A percentile compares a stretch with the other conserved stretches of the same genome.
These are phyloP conservation scores for Borostomias antarcticus DNA, from an alignment of 2,797 vertebrate species.

Conservation along the genomic window DNA sequence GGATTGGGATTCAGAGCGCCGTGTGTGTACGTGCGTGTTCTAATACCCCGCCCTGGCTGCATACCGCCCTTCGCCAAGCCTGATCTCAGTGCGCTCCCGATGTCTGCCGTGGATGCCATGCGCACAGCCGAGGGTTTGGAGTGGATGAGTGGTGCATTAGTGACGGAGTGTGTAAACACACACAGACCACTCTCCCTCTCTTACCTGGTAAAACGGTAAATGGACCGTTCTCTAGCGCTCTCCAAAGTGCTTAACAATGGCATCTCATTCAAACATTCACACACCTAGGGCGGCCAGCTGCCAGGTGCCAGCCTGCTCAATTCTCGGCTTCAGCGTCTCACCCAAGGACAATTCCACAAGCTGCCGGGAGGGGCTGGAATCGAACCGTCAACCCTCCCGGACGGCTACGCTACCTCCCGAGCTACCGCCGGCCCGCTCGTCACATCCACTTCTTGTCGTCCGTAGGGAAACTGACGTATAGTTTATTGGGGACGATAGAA, in stretches of 20 bases:
- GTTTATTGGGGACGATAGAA: neutral
- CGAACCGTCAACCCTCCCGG: no score
- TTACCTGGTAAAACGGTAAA: no score
- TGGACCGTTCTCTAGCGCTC: no score
- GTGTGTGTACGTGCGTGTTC: neutral
- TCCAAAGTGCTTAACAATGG: no score
- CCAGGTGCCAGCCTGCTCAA: no score
- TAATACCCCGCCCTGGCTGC: no score
- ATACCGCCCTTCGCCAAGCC: constrained; percentile 16
- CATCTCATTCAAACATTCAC: no score
- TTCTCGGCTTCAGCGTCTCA: no score
- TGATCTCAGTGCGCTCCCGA: constrained; percentile 4
- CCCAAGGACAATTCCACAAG: no score
- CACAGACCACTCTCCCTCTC: constrained; percentile 12
- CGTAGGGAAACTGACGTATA: neutral
- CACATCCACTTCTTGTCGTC: constrained; percentile 2
- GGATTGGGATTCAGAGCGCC: neutral
- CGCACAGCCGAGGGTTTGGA: neutral
- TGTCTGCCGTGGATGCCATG: neutral
- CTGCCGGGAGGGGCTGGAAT: no score
- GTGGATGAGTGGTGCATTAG: constrained; percentile 17
- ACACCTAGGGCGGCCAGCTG: no score
- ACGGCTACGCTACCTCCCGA: no score
- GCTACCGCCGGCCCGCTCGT: neutral
- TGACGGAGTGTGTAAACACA: constrained; percentile 13